A percentile compares a stretch with the other conserved stretches of the same genome.
These are phyloP conservation scores for Xestia c-nigrum DNA, from an alignment of 2,888 invertebrate genomes.

Conservation along the genomic window DNA sequence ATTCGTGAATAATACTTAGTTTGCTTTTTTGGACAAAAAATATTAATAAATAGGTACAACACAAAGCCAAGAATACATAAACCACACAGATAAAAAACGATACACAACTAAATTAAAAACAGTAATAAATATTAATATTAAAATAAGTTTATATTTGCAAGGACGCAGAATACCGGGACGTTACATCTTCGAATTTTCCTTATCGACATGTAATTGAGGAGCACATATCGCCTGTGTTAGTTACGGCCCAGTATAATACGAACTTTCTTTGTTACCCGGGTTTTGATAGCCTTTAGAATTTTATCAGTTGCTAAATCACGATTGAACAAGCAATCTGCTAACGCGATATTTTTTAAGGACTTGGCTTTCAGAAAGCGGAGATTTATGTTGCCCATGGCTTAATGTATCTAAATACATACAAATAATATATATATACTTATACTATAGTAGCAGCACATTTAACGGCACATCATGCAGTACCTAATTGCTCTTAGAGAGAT, in stretches of 20 bases:
- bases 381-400: not conserved
- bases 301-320: not conserved
- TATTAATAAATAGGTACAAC: conserved; percentile 20
- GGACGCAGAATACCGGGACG: conserved; percentile 11
- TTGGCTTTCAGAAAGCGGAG: conserved; percentile 32
- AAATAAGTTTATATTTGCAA: conserved; percentile 9
- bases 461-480: conserved; percentile 53
- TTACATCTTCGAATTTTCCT: not conserved
- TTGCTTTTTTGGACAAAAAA: not conserved
- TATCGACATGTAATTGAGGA: not conserved
- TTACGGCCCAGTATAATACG: not conserved
- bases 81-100: not conserved
- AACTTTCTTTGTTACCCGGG: not conserved
- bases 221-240: not conserved
- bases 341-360: not conserved
- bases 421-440: conserved; percentile 22
- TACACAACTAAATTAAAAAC: conserved; percentile 9
- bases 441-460: conserved; percentile 46
- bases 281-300: conserved; percentile 25
- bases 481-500: conserved; percentile 30
- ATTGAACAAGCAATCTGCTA: not conserved
- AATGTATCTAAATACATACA: conserved; percentile 28
- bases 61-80: conserved; percentile 23
- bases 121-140: conserved; percentile 12
- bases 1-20: conserved; percentile 7